phyloP scores from a whole-genome alignment of 2,113 vertebrate species.

The Cololabis saira region DNA sequence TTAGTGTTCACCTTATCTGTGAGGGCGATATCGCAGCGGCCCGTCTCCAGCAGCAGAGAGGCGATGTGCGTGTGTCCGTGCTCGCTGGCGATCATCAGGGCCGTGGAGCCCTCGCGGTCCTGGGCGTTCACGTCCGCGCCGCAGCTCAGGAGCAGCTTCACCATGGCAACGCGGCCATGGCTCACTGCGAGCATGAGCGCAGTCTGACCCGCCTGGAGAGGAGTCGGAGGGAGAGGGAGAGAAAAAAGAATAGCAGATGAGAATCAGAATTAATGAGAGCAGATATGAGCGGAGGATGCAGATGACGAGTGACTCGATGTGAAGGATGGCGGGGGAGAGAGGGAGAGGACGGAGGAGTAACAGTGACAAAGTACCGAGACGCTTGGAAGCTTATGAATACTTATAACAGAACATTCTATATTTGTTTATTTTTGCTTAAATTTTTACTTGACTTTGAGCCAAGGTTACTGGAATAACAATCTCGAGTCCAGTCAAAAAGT shows the following conservation, averaged over 20 bases:
- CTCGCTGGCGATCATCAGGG: constrained; percentile 91
- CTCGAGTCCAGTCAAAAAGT: too few relatives aligned
- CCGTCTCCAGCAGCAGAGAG: constrained; percentile 84
- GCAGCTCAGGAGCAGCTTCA: constrained; percentile 86
- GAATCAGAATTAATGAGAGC: constrained; percentile 29
- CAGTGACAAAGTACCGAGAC: too few relatives aligned
- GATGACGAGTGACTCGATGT: neutral
- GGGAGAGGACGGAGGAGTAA: neutral
- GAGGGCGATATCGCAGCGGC: constrained; percentile 81
- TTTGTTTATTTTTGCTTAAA: too few relatives aligned
- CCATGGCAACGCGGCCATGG: constrained; percentile 89
- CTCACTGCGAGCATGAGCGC: constrained; percentile 92
- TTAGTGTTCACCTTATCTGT: constrained; percentile 81
- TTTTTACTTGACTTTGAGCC: too few relatives aligned
- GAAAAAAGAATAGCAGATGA: constrained; percentile 10
- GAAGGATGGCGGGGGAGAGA: neutral
- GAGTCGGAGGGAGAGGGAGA: constrained; percentile 2
- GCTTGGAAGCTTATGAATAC: too few relatives aligned
- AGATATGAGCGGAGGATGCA: constrained; percentile 6
- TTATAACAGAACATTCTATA: too few relatives aligned
- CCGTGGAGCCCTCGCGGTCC: constrained; percentile 88
- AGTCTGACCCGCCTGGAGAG: constrained; percentile 88
- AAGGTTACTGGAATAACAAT: too few relatives aligned
- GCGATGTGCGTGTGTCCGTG: constrained; percentile 90
- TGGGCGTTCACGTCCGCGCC: constrained; percentile 84